phyloP scores from a whole-genome alignment of 2,888 invertebrate genomes.

The Agrochola lychnidis region DNA sequence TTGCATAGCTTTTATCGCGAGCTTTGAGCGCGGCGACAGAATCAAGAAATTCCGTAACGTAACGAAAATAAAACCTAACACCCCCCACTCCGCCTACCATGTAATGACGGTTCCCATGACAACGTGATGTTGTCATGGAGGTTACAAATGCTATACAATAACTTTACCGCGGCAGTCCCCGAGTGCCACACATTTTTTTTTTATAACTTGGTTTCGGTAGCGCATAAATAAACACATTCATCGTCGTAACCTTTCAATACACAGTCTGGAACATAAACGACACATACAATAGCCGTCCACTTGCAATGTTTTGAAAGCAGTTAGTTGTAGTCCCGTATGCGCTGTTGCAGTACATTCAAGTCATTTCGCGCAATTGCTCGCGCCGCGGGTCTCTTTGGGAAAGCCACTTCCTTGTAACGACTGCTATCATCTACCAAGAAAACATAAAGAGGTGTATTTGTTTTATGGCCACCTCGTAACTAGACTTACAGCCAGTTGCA shows the following conservation, averaged over 20 bases:
- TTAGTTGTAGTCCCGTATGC: slow-evolving; percentile 71
- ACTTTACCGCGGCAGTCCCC: too few species aligned
- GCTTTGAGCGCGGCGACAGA: too few species aligned
- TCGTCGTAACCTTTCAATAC: neutral
- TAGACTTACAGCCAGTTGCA: slow-evolving; percentile 44
- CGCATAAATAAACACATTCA: neutral
- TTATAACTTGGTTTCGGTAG: neutral
- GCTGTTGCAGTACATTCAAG: slow-evolving; percentile 74
- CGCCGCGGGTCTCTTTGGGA: slow-evolving; percentile 73
- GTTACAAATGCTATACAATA: too few species aligned
- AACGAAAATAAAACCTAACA: too few species aligned
- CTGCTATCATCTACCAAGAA: slow-evolving; percentile 71
- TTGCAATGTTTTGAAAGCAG: slow-evolving; percentile 61
- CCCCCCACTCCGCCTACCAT: too few species aligned
- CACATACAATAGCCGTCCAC: slow-evolving; percentile 37
- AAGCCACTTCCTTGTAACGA: slow-evolving; percentile 74
- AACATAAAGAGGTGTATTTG: slow-evolving; percentile 72
- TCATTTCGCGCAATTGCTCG: slow-evolving; percentile 76
- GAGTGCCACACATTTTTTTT: too few species aligned
- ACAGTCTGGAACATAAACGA: slow-evolving; percentile 11
- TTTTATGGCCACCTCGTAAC: slow-evolving; percentile 66
- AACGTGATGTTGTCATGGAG: too few species aligned
- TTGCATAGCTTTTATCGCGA: too few species aligned
- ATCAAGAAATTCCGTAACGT: too few species aligned
- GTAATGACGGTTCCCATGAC: too few species aligned